Evolutionary conservation across 2,113 vertebrate genomes (phyloP).

Genomic region (Lophura nycthemera): DNA sequence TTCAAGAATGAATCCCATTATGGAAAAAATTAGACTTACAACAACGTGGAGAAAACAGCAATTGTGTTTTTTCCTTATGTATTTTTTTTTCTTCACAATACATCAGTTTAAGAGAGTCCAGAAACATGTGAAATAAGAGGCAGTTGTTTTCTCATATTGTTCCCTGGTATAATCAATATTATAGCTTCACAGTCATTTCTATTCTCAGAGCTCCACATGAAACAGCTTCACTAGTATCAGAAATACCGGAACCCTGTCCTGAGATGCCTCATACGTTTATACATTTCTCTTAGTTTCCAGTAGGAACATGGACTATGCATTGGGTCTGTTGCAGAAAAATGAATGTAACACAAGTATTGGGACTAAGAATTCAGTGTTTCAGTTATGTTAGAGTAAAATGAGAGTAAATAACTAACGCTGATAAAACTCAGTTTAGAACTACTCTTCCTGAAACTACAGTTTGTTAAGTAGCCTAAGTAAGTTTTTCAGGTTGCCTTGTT

Average conservation of each 20-base stretch:
- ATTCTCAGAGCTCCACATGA: neutral
- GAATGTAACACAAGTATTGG: neutral
- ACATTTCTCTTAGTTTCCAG: neutral
- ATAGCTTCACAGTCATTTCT: neutral
- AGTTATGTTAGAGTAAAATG: neutral
- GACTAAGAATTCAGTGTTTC: neutral
- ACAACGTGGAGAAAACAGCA: neutral
- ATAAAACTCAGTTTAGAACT: neutral
- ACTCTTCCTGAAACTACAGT: neutral
- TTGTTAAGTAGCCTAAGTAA: neutral
- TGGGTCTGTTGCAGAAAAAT: neutral
- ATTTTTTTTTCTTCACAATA: too few species aligned
- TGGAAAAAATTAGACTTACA: neutral
- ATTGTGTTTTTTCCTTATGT: neutral
- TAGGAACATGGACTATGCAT: neutral
- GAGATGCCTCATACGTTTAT: neutral
- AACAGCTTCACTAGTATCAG: neutral
- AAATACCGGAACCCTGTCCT: neutral
- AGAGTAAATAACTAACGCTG: neutral
- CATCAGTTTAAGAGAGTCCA: neutral
- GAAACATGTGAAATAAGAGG: neutral
- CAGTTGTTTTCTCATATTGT: neutral
- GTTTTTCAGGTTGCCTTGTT: neutral
- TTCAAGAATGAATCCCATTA: neutral
- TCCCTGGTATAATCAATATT: neutral